Base-by-base conservation (phyloP, 1,140 invertebrate genomes). In the Melipona quadrifasciata region DNA sequence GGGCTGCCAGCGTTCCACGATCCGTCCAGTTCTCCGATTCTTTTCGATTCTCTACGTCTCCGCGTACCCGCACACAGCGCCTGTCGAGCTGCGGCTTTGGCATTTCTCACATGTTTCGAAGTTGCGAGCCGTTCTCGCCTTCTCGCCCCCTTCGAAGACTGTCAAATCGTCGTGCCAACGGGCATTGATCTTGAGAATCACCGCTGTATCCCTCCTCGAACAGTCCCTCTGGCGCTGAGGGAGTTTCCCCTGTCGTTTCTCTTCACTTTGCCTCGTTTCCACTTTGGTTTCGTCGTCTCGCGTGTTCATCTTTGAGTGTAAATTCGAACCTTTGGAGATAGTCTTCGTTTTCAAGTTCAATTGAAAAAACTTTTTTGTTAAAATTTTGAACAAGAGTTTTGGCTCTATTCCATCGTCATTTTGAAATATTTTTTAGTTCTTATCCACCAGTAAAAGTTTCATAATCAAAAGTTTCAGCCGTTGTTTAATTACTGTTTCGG, bases 1-100 rank as follows among this genome's bases (percentile, higher is more conserved):
- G 70, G 78, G 71, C 68, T n/a, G 73, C 82, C 77, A 87, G 65
- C 75, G 34, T 76, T 31, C 67, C 67, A 47, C 61, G 83, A 80
- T 87, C 67, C 61, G 70, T 72, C n/a, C 77, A 65, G 27, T n/a
- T 61, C 12, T n/a, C 24, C 57, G 31, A 3, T 19, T 14, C 24
- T 10, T 47, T 3, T 14, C 21, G 12, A 3, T 31, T 31, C 12
- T 31, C 39, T 31, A 24, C 57, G 31, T 68, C 53, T 39, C 39
- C 39, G 8, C 39, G 39, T 39, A 39, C 39, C 39, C 5, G 8
- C 39, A 39, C 39, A 39, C 39, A 4, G 24, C 27, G n/a, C 34
- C 17, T 17, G 31, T 31, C 31, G 31, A 1, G 31, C 31, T 31
- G 31, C 31, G 31, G 31, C 31, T 58, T 19, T 53, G n/a, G 55